A percentile compares a stretch with the other conserved stretches of the same genome.
These are phyloP conservation scores for Furnarius figulus DNA, from an alignment of 2,113 vertebrate species.

Conservation along the genomic window DNA sequence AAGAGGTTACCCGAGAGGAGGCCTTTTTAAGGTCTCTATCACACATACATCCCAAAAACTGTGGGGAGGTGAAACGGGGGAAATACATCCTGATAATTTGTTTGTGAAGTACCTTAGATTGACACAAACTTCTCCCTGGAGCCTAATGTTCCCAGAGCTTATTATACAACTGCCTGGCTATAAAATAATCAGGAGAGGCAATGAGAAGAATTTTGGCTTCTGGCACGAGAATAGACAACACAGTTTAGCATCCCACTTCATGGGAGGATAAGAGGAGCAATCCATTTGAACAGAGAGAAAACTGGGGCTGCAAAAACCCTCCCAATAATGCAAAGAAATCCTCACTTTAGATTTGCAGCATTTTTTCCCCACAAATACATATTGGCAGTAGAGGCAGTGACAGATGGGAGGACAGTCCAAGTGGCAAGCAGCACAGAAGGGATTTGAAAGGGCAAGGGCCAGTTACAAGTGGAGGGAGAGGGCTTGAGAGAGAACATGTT, in stretches of 20 bases:
- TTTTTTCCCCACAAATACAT: too few species aligned
- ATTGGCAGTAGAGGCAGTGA: neutral
- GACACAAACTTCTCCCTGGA: conserved; percentile 11
- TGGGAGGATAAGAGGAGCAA: neutral
- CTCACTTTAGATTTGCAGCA: neutral
- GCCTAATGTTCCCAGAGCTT: neutral
- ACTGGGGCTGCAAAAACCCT: neutral
- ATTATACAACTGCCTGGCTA: neutral
- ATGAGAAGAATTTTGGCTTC: neutral
- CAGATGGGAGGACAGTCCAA: neutral
- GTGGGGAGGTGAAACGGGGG: neutral
- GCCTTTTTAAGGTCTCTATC: neutral
- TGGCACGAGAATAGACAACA: neutral
- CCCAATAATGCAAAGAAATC: neutral
- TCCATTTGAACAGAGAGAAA: neutral
- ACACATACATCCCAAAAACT: neutral
- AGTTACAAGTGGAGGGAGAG: neutral
- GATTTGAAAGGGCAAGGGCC: neutral
- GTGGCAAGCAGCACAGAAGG: neutral
- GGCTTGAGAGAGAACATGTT: neutral
- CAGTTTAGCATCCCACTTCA: neutral
- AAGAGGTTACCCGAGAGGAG: neutral
- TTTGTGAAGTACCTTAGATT: neutral
- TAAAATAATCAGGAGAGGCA: neutral
- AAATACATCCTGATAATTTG: neutral